phyloP scores from a whole-genome alignment of 2,888 invertebrate species.

The Apamea crenata region DNA sequence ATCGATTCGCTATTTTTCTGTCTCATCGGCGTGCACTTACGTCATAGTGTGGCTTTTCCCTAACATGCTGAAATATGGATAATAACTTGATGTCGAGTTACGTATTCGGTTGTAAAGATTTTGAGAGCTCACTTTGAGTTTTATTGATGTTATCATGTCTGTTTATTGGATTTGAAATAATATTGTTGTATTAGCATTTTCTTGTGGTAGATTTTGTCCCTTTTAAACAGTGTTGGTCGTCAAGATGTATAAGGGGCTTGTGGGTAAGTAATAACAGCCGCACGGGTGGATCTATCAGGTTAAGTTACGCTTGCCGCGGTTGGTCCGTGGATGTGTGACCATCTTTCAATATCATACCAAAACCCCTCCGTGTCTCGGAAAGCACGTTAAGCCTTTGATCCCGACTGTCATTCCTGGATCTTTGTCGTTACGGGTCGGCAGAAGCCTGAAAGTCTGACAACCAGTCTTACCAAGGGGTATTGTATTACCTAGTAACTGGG shows the following conservation, averaged over 20 bases:
- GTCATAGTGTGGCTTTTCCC: constrained; percentile 39
- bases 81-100: constrained; percentile 32
- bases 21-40: constrained; percentile 35
- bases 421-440: not conserved
- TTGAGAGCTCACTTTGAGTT: constrained; percentile 22
- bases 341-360: not conserved
- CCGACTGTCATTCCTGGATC: not conserved
- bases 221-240: not conserved
- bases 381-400: not conserved
- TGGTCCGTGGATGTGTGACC: not conserved
- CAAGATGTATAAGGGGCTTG: too few relatives aligned
- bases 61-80: constrained; percentile 42
- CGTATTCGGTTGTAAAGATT: constrained; percentile 16
- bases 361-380: not conserved
- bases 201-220: too few relatives aligned
- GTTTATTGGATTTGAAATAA: not conserved
- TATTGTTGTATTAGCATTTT: too few relatives aligned
- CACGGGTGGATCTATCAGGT: too few relatives aligned
- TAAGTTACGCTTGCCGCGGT: too few relatives aligned
- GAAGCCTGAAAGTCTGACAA: not conserved
- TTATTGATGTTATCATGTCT: not conserved
- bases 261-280: not conserved
- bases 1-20: constrained; percentile 57
- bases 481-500: too few relatives aligned
- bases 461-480: too few relatives aligned